These are phyloP conservation scores for Mus spicilegus DNA, from an alignment of 2,113 vertebrate species.

Conservation along the genomic window DNA sequence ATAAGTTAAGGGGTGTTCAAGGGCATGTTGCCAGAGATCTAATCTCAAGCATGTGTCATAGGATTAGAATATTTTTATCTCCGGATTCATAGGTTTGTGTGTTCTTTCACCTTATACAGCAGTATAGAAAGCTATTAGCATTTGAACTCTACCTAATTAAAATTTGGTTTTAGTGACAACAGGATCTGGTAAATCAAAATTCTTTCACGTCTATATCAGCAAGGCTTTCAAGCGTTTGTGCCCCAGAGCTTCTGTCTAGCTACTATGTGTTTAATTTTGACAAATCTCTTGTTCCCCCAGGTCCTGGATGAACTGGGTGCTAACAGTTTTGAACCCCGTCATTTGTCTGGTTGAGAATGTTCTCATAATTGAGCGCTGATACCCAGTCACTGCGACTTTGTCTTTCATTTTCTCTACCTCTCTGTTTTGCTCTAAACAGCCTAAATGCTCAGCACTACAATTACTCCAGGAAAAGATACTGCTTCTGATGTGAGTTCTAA, in stretches of 20 bases:
- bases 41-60: background rate
- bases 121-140: background rate
- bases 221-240: background rate
- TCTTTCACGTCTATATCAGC: background rate
- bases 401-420: slow-evolving; percentile 23
- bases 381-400: background rate
- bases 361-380: background rate
- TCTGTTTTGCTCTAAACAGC: background rate
- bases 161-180: background rate
- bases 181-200: background rate
- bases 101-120: background rate
- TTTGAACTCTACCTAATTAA: slow-evolving; percentile 1
- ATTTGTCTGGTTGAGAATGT: background rate
- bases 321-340: slow-evolving; percentile 43
- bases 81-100: background rate
- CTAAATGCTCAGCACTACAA: background rate
- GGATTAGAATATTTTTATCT: background rate
- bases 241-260: background rate
- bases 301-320: background rate
- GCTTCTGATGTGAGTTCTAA: background rate
- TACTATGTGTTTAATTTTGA: background rate
- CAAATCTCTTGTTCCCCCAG: background rate
- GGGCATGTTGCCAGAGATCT: background rate
- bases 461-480: background rate
- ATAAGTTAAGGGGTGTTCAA: background rate